Conservation (phyloP, 1,140 invertebrate species). For the Drosophila gunungcola region DNA sequence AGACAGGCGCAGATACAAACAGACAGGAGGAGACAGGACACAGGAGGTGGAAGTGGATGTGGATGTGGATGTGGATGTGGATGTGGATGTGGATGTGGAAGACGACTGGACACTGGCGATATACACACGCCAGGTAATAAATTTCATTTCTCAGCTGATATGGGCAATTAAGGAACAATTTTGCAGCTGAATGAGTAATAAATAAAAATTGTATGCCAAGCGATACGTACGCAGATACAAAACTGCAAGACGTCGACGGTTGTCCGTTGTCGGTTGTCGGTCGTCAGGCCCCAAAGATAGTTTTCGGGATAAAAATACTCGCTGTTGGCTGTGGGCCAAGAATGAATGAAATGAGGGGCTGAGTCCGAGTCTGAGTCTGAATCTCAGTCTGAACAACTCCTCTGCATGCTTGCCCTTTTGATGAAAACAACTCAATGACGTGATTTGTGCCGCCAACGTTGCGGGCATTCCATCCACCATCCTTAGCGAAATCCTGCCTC, state of each 20-base stretch:
- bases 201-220: conserved; percentile 83
- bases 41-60: too few relatives aligned
- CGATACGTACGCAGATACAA: conserved; percentile 80
- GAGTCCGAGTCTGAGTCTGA: conserved; percentile 5
- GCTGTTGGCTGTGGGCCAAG: neutral
- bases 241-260: conserved; percentile 71
- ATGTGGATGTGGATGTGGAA: neutral
- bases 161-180: conserved; percentile 85
- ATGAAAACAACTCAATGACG: conserved; percentile 83
- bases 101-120: conserved; percentile 63
- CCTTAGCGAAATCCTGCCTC: conserved; percentile 44
- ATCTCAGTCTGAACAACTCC: conserved; percentile 17
- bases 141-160: conserved; percentile 84
- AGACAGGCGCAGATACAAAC: conserved; percentile 58
- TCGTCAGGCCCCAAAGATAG: conserved; percentile 71
- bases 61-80: too few relatives aligned
- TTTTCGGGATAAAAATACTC: conserved; percentile 80
- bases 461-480: conserved; percentile 31
- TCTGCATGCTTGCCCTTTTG: conserved; percentile 76
- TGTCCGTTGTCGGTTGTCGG: conserved; percentile 25
- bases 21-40: conserved; percentile 8
- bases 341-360: conserved; percentile 64
- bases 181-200: conserved; percentile 85
- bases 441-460: conserved; percentile 72
- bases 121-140: conserved; percentile 84